Evolutionary conservation across 2,797 vertebrate genomes (phyloP).

Genomic region (Tangara arthus): DNA sequence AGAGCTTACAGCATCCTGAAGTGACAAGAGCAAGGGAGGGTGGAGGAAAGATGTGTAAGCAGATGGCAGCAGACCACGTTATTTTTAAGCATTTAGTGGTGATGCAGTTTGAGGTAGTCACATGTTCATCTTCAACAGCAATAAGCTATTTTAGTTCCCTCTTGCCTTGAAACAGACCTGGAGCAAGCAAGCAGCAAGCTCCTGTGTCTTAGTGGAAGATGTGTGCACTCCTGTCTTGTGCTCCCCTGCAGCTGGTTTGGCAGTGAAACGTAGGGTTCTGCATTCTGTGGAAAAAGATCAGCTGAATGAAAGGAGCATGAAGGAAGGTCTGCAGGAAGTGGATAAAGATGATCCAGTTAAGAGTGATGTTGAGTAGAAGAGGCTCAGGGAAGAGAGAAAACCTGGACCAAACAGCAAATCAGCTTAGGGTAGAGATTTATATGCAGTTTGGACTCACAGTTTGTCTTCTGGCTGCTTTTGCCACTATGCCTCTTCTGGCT

Average conservation of each 20-base stretch:
- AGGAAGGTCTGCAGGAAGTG: background rate
- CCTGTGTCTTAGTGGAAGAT: background rate
- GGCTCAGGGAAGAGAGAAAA: background rate
- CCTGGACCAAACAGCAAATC: background rate
- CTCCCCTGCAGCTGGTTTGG: background rate
- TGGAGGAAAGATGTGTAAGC: conserved; percentile 46
- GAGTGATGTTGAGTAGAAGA: background rate
- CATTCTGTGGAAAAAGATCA: background rate
- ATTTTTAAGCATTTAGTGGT: conserved; percentile 33
- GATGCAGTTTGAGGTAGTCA: conserved; percentile 19
- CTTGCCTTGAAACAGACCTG: conserved; percentile 26
- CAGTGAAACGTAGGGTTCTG: fast-evolving
- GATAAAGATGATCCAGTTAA: background rate
- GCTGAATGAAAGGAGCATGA: background rate
- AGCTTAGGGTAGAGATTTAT: background rate
- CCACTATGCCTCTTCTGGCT: background rate
- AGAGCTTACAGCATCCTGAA: conserved; percentile 17
- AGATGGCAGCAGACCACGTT: conserved; percentile 56
- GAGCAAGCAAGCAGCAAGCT: background rate
- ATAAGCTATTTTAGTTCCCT: conserved; percentile 11
- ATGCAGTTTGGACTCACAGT: background rate
- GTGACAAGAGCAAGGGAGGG: conserved; percentile 10
- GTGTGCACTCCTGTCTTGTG: fast-evolving
- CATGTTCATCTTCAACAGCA: conserved; percentile 27
- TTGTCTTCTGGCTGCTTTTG: background rate